Conservation (phyloP, 2,888 invertebrate species). For the Bombyx huttoni region DNA sequence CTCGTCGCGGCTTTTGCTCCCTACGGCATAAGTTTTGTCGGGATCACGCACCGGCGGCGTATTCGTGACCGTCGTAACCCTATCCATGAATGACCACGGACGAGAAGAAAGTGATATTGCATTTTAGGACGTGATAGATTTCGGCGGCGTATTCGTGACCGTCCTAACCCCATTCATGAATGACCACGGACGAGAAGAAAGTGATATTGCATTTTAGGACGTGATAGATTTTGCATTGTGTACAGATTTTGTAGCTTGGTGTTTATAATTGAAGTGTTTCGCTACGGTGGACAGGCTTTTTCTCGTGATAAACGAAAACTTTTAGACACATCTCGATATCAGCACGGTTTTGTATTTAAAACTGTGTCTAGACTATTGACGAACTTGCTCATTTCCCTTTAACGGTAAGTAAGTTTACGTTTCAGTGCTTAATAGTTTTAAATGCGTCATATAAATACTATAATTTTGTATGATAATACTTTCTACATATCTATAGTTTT, state of each 20-base stretch:
- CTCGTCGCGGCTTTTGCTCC: conserved; percentile 22
- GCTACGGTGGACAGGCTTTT: conserved; percentile 30
- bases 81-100: conserved; percentile 43
- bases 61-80: conserved; percentile 21
- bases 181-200: conserved; percentile 47
- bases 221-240: conserved; percentile 33
- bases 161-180: conserved; percentile 36
- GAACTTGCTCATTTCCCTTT: conserved; percentile 27
- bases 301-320: conserved; percentile 33
- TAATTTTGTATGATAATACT: not conserved
- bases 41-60: conserved; percentile 40
- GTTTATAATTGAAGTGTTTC: conserved; percentile 31
- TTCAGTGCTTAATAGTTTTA: too few relatives aligned
- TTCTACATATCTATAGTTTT: not conserved
- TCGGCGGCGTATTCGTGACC: too few relatives aligned
- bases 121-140: conserved; percentile 41
- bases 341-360: conserved; percentile 55
- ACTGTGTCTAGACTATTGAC: conserved; percentile 64
- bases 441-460: not conserved
- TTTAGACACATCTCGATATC: conserved; percentile 58
- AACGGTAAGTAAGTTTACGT: conserved; percentile 36
- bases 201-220: conserved; percentile 49
- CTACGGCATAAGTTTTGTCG: conserved; percentile 56
- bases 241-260: conserved; percentile 45
- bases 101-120: conserved; percentile 57